Evolutionary conservation across 1,140 invertebrate genomes (phyloP).

Genomic region (Scylla paramamosain): DNA sequence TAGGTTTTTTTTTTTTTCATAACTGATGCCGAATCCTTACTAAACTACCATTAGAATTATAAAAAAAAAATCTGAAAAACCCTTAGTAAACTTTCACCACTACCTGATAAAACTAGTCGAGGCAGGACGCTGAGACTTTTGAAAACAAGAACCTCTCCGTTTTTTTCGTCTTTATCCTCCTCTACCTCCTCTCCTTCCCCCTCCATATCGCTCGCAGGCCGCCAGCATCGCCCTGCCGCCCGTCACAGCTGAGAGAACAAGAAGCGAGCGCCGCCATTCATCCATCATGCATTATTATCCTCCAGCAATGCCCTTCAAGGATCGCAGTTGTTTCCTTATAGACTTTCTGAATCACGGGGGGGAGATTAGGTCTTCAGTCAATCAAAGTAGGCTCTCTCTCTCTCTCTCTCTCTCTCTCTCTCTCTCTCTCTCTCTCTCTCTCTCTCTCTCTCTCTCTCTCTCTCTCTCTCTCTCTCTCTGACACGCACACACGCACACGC

Average conservation of each 20-base stretch:
- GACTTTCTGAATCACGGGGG: background rate
- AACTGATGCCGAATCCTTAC: too few relatives aligned
- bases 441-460: background rate
- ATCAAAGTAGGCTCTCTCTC: background rate
- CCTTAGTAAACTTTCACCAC: too few relatives aligned
- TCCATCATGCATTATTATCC: background rate
- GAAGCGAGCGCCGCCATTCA: background rate
- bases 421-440: background rate
- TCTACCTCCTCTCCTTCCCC: background rate
- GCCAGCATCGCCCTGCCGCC: background rate
- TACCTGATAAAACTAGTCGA: too few relatives aligned
- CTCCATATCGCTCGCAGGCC: background rate
- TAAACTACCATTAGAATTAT: too few relatives aligned
- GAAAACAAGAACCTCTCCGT: background rate
- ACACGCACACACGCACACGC: background rate
- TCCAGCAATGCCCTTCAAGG: background rate
- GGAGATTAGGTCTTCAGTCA: background rate
- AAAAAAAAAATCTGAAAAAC: too few relatives aligned
- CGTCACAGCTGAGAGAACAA: background rate
- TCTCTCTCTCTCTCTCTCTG: slow-evolving; percentile 4
- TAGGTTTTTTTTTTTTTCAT: too few relatives aligned
- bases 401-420: background rate
- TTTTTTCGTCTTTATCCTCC: background rate
- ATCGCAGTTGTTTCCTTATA: background rate
- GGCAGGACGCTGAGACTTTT: too few relatives aligned